Evolutionary conservation across 2,888 invertebrate genomes (phyloP).

Genomic region (Cryptocephalus primarius): DNA sequence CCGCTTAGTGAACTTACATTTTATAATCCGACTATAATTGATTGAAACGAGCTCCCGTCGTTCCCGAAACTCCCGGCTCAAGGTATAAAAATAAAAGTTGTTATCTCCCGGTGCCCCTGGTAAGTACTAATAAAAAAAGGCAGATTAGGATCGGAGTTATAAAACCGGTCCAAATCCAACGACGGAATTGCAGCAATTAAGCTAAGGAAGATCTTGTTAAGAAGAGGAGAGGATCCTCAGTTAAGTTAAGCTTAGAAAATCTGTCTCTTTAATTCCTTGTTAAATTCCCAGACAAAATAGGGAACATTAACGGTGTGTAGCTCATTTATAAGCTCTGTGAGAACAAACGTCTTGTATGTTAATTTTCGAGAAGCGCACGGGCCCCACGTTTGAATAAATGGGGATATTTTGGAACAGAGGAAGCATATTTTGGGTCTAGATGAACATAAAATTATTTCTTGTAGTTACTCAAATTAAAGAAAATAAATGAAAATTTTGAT

Average conservation of each 20-base stretch:
- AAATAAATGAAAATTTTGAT: too few species aligned
- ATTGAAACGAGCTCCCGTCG: too few species aligned
- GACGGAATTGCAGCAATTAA: slow-evolving; percentile 18
- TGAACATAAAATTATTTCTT: too few species aligned
- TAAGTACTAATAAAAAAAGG: slow-evolving; percentile 5
- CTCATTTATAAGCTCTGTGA: slow-evolving; percentile 18
- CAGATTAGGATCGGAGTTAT: slow-evolving; percentile 8
- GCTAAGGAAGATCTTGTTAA: slow-evolving; percentile 22
- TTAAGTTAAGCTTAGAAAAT: slow-evolving; percentile 24
- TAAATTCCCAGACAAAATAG: slow-evolving; percentile 22
- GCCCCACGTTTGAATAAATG: too few species aligned
- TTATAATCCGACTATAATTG: too few species aligned
- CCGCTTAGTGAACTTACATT: too few species aligned
- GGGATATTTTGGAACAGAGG: too few species aligned
- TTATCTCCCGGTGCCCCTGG: too few species aligned
- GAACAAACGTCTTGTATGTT: slow-evolving; percentile 11
- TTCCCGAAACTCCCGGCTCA: too few species aligned
- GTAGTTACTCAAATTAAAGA: too few species aligned
- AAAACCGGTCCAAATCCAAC: slow-evolving; percentile 12
- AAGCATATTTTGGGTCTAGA: too few species aligned
- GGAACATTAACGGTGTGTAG: slow-evolving; percentile 14
- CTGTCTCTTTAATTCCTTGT: slow-evolving; percentile 26
- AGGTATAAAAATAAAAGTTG: too few species aligned
- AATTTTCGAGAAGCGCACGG: slow-evolving; percentile 4
- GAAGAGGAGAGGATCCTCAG: slow-evolving; percentile 18